Percentiles rank a stretch among this genome's conserved stretches.
phyloP scores from a whole-genome alignment of 2,113 vertebrate genomes.

The Cinclus cinclus region DNA sequence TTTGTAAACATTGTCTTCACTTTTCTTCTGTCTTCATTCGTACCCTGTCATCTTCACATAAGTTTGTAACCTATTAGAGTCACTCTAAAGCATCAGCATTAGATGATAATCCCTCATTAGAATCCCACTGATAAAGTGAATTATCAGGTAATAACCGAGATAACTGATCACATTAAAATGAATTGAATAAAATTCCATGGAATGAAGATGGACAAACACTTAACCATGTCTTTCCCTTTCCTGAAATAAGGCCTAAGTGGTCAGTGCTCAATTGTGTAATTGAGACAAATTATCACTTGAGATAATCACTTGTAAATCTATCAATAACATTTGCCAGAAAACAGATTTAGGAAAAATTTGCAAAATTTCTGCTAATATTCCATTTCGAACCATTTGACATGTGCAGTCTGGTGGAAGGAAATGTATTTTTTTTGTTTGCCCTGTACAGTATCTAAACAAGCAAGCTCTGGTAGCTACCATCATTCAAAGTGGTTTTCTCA shows the following conservation, averaged over 20 bases:
- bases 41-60: conserved; percentile 20
- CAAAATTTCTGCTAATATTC: not conserved
- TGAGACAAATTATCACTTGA: not conserved
- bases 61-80: not conserved
- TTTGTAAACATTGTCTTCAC: conserved; percentile 31
- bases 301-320: not conserved
- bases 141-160: not conserved
- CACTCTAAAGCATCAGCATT: not conserved
- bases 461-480: not conserved
- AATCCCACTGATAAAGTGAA: not conserved
- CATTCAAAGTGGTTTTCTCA: not conserved
- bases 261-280: not conserved
- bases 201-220: not conserved
- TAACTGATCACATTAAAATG: not conserved
- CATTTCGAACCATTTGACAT: not conserved
- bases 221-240: not conserved
- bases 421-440: not conserved
- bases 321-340: not conserved
- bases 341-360: not conserved
- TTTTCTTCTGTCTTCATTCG: conserved; percentile 33
- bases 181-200: conserved; percentile 6
- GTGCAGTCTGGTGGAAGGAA: not conserved
- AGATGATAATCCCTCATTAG: not conserved
- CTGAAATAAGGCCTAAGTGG: not conserved
- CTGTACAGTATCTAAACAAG: not conserved